Conservation (phyloP, 2,797 vertebrate genomes). For the Sphenodon punctatus region DNA sequence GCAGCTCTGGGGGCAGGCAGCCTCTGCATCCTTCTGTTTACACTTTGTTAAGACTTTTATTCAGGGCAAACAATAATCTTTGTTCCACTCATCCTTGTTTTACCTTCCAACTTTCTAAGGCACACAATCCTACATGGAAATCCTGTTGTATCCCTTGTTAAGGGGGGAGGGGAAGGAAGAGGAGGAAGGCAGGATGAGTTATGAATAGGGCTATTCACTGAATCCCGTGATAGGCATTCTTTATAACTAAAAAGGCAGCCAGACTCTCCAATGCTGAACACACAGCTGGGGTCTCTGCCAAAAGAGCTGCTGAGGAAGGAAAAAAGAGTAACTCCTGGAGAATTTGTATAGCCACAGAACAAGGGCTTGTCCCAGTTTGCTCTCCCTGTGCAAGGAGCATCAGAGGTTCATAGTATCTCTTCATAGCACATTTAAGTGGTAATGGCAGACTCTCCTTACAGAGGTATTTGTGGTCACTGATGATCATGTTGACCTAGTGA, state of each 20-base stretch:
- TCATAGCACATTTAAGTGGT: neutral
- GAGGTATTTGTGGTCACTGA: neutral
- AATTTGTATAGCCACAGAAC: slow-evolving; percentile 13
- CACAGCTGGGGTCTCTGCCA: slow-evolving; percentile 36
- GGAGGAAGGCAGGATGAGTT: slow-evolving; percentile 19
- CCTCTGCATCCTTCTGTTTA: no score
- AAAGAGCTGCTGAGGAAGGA: slow-evolving; percentile 51
- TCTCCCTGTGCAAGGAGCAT: neutral
- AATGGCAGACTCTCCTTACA: neutral
- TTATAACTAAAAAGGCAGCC: slow-evolving; percentile 35
- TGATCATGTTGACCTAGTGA: neutral
- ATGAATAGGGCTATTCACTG: slow-evolving; percentile 75
- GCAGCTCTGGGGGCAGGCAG: no score
- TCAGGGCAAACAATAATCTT: no score
- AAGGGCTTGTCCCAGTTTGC: neutral
- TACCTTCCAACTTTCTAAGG: neutral
- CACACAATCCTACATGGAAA: slow-evolving; percentile 24
- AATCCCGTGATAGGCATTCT: slow-evolving; percentile 41
- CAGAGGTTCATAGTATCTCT: neutral
- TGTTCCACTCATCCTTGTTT: neutral
- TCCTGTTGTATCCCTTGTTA: neutral
- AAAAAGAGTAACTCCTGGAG: slow-evolving; percentile 36
- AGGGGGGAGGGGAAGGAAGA: neutral
- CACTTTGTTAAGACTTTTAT: no score
- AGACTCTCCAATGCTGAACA: slow-evolving; percentile 44